Evolutionary conservation across 1,140 invertebrate species (phyloP), one percentile per base, ranked within the genome.

Genomic region (Phortica variegata): DNA sequence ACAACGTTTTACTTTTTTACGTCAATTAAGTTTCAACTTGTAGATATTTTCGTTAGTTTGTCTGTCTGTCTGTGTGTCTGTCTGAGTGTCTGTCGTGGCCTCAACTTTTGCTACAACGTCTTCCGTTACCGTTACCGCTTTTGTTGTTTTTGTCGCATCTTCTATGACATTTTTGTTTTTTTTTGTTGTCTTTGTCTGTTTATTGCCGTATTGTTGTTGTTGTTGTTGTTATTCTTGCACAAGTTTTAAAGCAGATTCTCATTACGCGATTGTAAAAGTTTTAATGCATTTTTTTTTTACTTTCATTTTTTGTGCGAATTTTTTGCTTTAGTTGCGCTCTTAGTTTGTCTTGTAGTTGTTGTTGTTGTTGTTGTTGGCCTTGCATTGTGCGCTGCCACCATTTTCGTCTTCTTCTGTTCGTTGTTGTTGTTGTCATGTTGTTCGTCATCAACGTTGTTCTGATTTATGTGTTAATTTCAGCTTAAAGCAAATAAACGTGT

Each of bases 181-280:
- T 15, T 32, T 33, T 21, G 34, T n/a, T n/a, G 33, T 41, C 41
- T 45, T 55, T 61, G 56, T 49, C 40, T 18, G 63, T 41, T 63
- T 69, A 65, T 58, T 60, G 63, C 23, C 23, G 23, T 26, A 26
- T 5, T 26, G 23, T 10, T 26, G 23, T 10, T 26, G n/a, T n/a
- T n/a, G n/a, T n/a, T n/a, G 23, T 10, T 10, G 10, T 26, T 10
- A 26, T 5, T 26, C 13, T 56, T 45, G 47, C 43, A 47, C 65
- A 69, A 69, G 58, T 65, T 69, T 69, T 69, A 69, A 69, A 69
- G 65, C 65, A 69, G 65, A 69, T 69, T 69, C 65, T 69, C 65
- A 69, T 69, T 69, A 69, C 65, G 65, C 65, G 65, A 69, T 69
- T 69, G 65, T 57, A 54, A 69, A 69, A 69, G 55, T 69, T 69